Base-by-base conservation (phyloP, 2,113 vertebrate genomes). In the Notarius quadriscutis region DNA sequence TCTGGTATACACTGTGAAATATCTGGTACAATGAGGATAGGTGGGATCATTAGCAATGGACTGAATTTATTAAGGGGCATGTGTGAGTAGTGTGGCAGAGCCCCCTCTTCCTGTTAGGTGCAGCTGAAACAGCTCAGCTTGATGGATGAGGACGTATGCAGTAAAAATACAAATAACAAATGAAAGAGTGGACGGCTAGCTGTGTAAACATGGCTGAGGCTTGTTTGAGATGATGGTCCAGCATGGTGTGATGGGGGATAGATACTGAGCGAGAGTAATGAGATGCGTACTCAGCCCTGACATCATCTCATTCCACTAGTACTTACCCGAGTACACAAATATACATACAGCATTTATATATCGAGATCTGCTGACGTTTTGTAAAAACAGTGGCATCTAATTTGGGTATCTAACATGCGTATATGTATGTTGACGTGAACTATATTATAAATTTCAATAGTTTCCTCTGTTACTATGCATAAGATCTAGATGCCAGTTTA, bases 101-200 rank as follows among this genome's bases (percentile, higher is more conserved):
- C 75, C 75, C 22, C 57, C 86, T 58, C 48, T 78, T 57, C 15
- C 87, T 69, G 18, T 90, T 88, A 90, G 84, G 84, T 30, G 79
- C 91, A 93, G 93, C 93, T 93, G 93, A 94, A 92, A 93, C 88
- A 89, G 92, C 89, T 94, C 93, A 90, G 84, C 79, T 87, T 95
- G 94, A 95, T 95, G 94, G 91, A 95, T 92, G 92, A 91, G 90
- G 93, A 94, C 93, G 86, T 91, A 87, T 91, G 86, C 89, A 75
- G 91, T 92, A 93, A 94, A 93, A 93, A 91, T 86, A 93, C 91
- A 93, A 93, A 94, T 90, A 93, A 87, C 87, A 91, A 93, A 92
- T 93, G 90, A 93, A 92, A 92, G 88, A 74, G 88, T 88, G 87
- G 85, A 92, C n/a, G 89, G 88, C 87, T 94, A 91, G 92, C 91